A percentile compares a stretch with the other conserved stretches of the same genome.
Evolutionary conservation across 2,888 invertebrate species (phyloP).

Genomic region (Rotaria sp.): DNA sequence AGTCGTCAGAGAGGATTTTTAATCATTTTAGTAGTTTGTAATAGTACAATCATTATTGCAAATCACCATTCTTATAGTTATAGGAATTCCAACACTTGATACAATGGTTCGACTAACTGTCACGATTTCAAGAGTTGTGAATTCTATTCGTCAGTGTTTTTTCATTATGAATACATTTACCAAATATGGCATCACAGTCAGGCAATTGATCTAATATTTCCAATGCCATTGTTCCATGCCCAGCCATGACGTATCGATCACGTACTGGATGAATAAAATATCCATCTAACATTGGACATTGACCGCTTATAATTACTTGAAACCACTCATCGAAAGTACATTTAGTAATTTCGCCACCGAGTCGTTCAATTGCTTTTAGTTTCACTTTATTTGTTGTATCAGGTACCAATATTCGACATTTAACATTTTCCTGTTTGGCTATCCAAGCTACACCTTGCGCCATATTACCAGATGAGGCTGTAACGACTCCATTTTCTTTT

Average conservation of each 20-base stretch:
- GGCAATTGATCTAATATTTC: constrained; percentile 50
- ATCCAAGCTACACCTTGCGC: constrained; percentile 49
- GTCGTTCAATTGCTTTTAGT: constrained; percentile 43
- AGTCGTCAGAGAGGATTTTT: no score
- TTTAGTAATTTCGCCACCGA: constrained; percentile 34
- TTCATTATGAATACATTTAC: neutral
- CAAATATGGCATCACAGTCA: constrained; percentile 46
- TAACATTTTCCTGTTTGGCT: constrained; percentile 43
- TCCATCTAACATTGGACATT: constrained; percentile 39
- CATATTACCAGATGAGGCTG: constrained; percentile 52
- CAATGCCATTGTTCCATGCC: constrained; percentile 51
- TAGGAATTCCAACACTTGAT: no score
- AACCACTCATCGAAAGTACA: neutral
- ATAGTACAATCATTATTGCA: no score
- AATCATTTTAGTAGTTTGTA: no score
- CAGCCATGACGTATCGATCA: constrained; percentile 48
- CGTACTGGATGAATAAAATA: constrained; percentile 49
- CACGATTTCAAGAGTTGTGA: no score
- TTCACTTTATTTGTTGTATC: constrained; percentile 47
- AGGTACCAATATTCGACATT: constrained; percentile 48
- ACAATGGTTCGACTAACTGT: no score
- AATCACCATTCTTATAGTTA: no score
- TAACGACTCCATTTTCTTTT: constrained; percentile 47
- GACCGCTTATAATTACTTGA: neutral
- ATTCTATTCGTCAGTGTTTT: no score